Conservation (phyloP, 2,888 invertebrate species). For the Drosophila kanekoi region DNA sequence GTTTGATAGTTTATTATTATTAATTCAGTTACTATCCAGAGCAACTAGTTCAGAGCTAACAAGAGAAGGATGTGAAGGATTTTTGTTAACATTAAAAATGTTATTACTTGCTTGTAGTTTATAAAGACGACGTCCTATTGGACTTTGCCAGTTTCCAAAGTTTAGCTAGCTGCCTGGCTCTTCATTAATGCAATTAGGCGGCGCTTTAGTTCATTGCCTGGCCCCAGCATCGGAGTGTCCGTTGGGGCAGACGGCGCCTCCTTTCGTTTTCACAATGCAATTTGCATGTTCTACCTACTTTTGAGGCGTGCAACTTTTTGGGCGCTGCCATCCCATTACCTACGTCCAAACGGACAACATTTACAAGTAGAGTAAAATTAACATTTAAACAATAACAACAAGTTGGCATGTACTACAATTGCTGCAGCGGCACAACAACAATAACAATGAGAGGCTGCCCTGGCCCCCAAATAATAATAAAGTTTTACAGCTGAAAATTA, state of each 20-base stretch:
- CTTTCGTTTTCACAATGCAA: slow-evolving; percentile 49
- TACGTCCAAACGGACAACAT: slow-evolving; percentile 44
- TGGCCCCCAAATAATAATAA: slow-evolving; percentile 72
- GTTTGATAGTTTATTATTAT: not conserved
- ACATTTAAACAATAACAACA: slow-evolving; percentile 76
- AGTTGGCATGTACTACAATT: slow-evolving; percentile 74
- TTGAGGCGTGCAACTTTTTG: slow-evolving; percentile 18
- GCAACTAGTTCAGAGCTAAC: not conserved
- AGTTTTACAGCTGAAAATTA: slow-evolving; percentile 80
- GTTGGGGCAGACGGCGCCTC: not conserved
- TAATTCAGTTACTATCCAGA: not conserved
- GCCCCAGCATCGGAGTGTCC: slow-evolving; percentile 1
- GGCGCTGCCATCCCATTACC: not conserved
- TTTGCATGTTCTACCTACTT: slow-evolving; percentile 62
- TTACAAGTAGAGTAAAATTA: slow-evolving; percentile 64
- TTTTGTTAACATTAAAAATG: not conserved
- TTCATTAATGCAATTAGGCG: slow-evolving; percentile 46
- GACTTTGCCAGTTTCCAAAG: slow-evolving; percentile 8
- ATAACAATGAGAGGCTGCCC: slow-evolving; percentile 35
- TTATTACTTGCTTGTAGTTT: not conserved
- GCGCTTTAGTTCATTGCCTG: slow-evolving; percentile 35
- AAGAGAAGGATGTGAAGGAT: no score
- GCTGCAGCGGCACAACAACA: slow-evolving; percentile 35
- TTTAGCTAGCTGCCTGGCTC: slow-evolving; percentile 14
- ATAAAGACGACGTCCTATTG: not conserved